Evolutionary conservation across 2,113 vertebrate genomes (phyloP).

Genomic region (Notothenia rossii): DNA sequence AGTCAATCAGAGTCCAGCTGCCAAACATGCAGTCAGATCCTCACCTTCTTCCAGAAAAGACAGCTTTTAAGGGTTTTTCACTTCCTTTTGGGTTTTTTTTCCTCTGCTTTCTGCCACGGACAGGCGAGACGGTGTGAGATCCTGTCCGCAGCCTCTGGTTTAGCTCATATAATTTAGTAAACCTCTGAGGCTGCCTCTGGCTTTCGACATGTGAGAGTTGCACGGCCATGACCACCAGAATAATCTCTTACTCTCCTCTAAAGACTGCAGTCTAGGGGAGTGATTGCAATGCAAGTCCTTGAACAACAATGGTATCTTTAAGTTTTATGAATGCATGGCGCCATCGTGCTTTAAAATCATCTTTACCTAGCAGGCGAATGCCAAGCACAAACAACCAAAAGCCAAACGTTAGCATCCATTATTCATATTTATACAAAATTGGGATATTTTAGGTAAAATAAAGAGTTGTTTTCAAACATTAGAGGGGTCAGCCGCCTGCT

Average conservation of each 20-base stretch:
- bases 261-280: constrained; percentile 62
- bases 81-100: constrained; percentile 43
- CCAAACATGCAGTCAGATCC: constrained; percentile 41
- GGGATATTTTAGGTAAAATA: constrained; percentile 30
- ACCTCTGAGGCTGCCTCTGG: constrained; percentile 46
- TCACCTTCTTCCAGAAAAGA: constrained; percentile 34
- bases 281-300: constrained; percentile 28
- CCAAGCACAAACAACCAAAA: constrained; percentile 10
- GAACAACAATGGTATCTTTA: constrained; percentile 37
- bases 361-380: constrained; percentile 13
- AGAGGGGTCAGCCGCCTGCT: constrained; percentile 36
- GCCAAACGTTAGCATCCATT: constrained; percentile 15
- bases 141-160: constrained; percentile 62
- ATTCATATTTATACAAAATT: constrained; percentile 46
- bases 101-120: background rate
- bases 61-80: constrained; percentile 43
- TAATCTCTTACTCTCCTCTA: constrained; percentile 46
- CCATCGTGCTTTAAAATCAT: constrained; percentile 61
- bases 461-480: constrained; percentile 47
- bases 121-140: constrained; percentile 56
- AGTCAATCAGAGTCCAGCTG: constrained; percentile 61
- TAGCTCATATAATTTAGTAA: constrained; percentile 50
- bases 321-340: constrained; percentile 66
- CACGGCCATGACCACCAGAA: constrained; percentile 54
- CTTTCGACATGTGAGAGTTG: constrained; percentile 49